Percentiles rank a stretch among this genome's conserved stretches.
phyloP scores from a whole-genome alignment of 2,888 invertebrate species.

The Megaustenia siamemsis region DNA sequence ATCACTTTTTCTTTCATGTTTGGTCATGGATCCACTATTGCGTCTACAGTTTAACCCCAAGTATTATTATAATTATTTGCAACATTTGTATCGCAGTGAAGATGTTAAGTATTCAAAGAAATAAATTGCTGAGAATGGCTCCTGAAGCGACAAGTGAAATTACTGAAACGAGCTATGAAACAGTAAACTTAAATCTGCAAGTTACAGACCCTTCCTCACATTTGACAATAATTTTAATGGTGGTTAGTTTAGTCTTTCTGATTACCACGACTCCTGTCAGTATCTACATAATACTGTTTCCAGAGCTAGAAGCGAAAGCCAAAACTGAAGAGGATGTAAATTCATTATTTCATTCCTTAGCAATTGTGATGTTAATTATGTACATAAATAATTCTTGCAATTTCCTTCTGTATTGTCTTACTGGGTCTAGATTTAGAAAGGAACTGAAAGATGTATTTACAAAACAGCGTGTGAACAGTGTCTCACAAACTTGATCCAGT shows the following conservation, averaged over 20 bases:
- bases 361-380: slow-evolving; percentile 35
- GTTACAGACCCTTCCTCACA: slow-evolving; percentile 59
- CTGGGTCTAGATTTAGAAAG: slow-evolving; percentile 68
- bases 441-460: slow-evolving; percentile 63
- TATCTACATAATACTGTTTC: slow-evolving; percentile 62
- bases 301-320: slow-evolving; percentile 53
- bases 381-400: slow-evolving; percentile 64
- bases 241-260: slow-evolving; percentile 67
- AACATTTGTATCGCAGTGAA: slow-evolving; percentile 66
- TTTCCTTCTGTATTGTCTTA: slow-evolving; percentile 71
- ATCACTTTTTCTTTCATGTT: slow-evolving; percentile 55
- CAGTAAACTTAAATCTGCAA: background rate
- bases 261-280: slow-evolving; percentile 66
- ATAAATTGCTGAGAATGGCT: slow-evolving; percentile 2
- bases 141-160: background rate
- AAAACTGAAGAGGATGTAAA: background rate
- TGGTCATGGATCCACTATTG: slow-evolving; percentile 75
- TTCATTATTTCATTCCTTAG: background rate
- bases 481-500: no score
- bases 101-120: slow-evolving; percentile 24
- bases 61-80: slow-evolving; percentile 65
- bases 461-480: no score
- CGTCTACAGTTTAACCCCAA: slow-evolving; percentile 68
- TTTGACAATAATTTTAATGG: slow-evolving; percentile 67
- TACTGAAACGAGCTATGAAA: no score